Evolutionary conservation across 2,888 invertebrate genomes (phyloP), one percentile per base, ranked within the genome.

Genomic region (Dendrolimus pini): DNA sequence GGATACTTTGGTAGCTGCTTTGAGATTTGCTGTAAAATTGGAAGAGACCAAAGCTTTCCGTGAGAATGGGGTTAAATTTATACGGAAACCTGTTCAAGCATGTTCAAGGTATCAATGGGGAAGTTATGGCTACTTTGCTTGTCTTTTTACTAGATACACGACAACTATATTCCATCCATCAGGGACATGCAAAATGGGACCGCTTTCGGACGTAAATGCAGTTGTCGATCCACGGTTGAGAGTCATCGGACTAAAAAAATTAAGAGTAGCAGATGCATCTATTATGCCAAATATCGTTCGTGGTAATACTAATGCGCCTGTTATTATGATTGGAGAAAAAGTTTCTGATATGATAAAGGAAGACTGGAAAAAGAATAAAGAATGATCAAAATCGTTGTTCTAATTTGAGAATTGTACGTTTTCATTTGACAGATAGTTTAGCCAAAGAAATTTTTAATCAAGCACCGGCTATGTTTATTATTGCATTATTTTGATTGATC

Each of bases 291-390:
- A 82, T 10, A 94, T 96, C 57, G 92, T 95, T 7, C 94, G 95
- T 65, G 96, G 95, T 0, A 96, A 96, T 75, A 96, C 96, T 0
- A 96, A 96, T 74, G 96, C 95, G 0, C 94, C 96, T 0, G 92
- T 93, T 0, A 94, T 96, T 18, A 96, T 96, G 96, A 96, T 96
- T 56, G 96, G 93, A 0, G 96, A 97, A 55, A 86, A 86, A 65
- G 77, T 71, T 1, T 72, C 86, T 10, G 80, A 84, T 64, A 80
- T 86, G 75, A 78, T 86, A 1, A 86, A 85, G 62, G 75, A 81
- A 62, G 82, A 83, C 63, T 86, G 85, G 85, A 60, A 64, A 54
- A 61, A 80, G 76, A 54, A 71, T 89, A 18, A 18, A 18, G 18
- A 30, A 30, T 30, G 3, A 30, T 6, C 6, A 30, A 6, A 30